Evolutionary conservation across 2,888 invertebrate genomes (phyloP), one percentile per base, ranked within the genome.

Genomic region (Troilus luridus): DNA sequence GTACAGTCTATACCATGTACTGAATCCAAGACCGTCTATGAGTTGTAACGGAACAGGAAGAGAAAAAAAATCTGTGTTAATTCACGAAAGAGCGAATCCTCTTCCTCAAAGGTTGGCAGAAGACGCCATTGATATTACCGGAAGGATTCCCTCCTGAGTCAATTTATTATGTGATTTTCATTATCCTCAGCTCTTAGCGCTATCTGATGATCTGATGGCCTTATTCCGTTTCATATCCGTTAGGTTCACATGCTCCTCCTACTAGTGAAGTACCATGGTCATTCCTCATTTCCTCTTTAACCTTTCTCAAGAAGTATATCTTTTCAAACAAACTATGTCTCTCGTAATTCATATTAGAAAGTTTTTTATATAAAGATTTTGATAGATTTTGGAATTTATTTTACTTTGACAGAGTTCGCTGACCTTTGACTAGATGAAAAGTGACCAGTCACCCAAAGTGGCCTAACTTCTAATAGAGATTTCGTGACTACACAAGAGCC

Each of bases 161-260:
- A 77, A 41, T 77, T 41, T 77, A 41, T 41, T 77, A 77, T 41
- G 27, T 77, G 72, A 77, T 77, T 10, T 19, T 41, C 72, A 77
- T 77, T 77, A 77, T 77, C 72, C 41, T 77, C 72, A 41, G 27
- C 72, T 77, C 72, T 41, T 41, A 41, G 72, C 72, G 27, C 7
- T 77, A 77, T 77, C 72, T 77, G 72, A 77, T 77, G 72, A 77
- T 77, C 72, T 77, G 72, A 77, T 77, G 72, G 41, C 72, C 72
- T 77, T 77, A 77, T 77, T 77, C 41, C 72, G 12, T 27, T 77
- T 12, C 41, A 77, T 41, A 41, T 41, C 72, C 72, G 72, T 77
- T 77, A 77, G 17, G 21, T 77, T 77, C 72, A 7, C 72, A 77
- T 77, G 72, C 17, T 77, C 72, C 27, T 77, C 27, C 72, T 77